Conservation (phyloP, 2,888 invertebrate genomes). For the Timema podura region DNA sequence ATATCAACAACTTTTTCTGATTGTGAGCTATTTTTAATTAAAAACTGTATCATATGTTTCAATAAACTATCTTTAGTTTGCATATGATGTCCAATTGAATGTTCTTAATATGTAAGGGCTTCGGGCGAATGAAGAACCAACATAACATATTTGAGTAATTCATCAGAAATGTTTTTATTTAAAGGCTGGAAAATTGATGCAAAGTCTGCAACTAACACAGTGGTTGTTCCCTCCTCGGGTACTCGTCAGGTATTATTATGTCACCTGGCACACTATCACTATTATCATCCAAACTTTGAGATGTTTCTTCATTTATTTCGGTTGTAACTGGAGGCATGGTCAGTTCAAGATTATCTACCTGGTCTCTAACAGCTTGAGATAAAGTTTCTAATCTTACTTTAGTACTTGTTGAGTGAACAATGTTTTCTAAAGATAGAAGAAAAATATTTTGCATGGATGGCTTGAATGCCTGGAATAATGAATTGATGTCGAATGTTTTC, state of each 20-base stretch:
- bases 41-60: constrained; percentile 1
- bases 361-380: too few relatives aligned
- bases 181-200: constrained; percentile 9
- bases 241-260: constrained; percentile 6
- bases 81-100: constrained; percentile 8
- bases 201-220: neutral
- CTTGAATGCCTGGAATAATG: too few relatives aligned
- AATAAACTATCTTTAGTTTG: neutral
- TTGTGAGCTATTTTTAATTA: neutral
- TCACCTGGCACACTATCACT: neutral
- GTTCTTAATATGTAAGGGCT: constrained; percentile 4
- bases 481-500: too few relatives aligned
- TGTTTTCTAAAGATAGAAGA: too few relatives aligned
- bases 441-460: too few relatives aligned
- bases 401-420: too few relatives aligned
- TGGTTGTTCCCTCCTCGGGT: neutral
- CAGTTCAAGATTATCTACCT: too few relatives aligned
- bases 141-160: neutral
- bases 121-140: neutral
- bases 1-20: constrained; percentile 6
- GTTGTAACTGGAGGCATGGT: too few relatives aligned
- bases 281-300: too few relatives aligned
- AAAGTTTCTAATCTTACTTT: too few relatives aligned
- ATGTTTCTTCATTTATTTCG: too few relatives aligned
- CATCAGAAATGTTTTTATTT: neutral